A percentile compares a stretch with the other conserved stretches of the same genome.
phyloP scores from a whole-genome alignment of 2,797 vertebrate species.

The Eospalax fontanierii region DNA sequence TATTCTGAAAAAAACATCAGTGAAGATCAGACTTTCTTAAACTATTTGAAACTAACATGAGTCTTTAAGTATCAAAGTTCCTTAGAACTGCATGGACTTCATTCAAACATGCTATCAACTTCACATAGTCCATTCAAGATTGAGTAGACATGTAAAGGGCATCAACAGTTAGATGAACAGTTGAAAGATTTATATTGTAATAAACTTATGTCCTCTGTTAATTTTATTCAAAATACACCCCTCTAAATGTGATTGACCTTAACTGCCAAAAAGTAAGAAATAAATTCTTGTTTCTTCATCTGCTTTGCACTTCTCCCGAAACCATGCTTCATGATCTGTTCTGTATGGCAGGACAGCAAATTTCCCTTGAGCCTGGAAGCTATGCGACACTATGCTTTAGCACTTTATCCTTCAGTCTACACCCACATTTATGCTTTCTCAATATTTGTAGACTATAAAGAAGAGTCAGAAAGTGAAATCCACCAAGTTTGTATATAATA shows the following conservation, averaged over 20 bases:
- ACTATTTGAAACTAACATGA: neutral
- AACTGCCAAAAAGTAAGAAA: neutral
- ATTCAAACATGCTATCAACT: neutral
- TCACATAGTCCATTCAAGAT: neutral
- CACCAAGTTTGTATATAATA: accelerated
- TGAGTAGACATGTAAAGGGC: neutral
- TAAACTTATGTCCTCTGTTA: neutral
- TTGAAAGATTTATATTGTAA: neutral
- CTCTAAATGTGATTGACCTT: neutral
- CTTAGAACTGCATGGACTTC: neutral
- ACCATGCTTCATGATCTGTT: neutral
- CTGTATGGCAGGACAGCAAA: neutral
- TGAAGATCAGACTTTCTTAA: neutral
- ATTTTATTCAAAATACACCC: neutral
- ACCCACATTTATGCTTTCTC: neutral
- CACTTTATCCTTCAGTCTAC: neutral
- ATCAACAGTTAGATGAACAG: neutral
- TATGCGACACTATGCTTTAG: neutral
- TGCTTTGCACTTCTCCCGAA: neutral
- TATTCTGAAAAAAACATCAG: neutral
- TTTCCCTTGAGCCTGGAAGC: neutral
- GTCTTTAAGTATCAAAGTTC: neutral
- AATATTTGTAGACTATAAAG: neutral
- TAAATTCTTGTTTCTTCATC: neutral
- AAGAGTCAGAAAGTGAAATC: neutral